phyloP scores from a whole-genome alignment of 1,140 invertebrate genomes.

The Arctopsyche grandis region DNA sequence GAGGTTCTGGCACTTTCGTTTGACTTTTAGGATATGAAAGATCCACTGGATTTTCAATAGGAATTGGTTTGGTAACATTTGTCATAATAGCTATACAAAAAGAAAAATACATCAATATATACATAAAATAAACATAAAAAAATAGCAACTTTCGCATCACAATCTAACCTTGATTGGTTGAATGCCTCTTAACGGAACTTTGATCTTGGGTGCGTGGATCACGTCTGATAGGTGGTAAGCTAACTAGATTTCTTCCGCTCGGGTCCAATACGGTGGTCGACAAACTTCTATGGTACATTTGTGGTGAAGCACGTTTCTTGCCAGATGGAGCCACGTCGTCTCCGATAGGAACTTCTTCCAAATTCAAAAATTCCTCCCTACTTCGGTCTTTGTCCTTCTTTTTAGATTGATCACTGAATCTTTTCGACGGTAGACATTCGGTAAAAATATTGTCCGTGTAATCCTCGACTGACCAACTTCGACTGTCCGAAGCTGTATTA shows the following conservation, averaged over 20 bases:
- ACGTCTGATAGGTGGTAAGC: conserved; percentile 64
- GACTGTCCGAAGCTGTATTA: neutral
- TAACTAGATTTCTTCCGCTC: conserved; percentile 56
- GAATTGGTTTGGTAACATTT: neutral
- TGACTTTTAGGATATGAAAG: conserved; percentile 30
- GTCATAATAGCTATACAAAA: conserved; percentile 25
- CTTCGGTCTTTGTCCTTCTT: conserved; percentile 43
- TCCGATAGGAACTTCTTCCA: neutral
- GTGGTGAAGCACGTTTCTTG: conserved; percentile 58
- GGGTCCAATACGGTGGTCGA: conserved; percentile 62
- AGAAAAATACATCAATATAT: neutral
- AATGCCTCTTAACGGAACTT: conserved; percentile 25
- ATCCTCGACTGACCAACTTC: conserved; percentile 28
- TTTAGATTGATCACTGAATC: conserved; percentile 41
- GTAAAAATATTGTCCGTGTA: conserved; percentile 33
- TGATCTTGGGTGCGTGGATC: conserved; percentile 60
- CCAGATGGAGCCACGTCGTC: conserved; percentile 43
- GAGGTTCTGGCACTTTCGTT: conserved; percentile 50
- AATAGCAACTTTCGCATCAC: neutral
- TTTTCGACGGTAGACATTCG: conserved; percentile 42
- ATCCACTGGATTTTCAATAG: conserved; percentile 23
- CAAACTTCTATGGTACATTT: conserved; percentile 63
- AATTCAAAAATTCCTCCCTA: conserved; percentile 35
- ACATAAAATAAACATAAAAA: neutral
- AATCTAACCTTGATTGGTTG: conserved; percentile 38